Evolutionary conservation across 2,797 vertebrate genomes (phyloP).

Genomic region (Sebastes oblongus): DNA sequence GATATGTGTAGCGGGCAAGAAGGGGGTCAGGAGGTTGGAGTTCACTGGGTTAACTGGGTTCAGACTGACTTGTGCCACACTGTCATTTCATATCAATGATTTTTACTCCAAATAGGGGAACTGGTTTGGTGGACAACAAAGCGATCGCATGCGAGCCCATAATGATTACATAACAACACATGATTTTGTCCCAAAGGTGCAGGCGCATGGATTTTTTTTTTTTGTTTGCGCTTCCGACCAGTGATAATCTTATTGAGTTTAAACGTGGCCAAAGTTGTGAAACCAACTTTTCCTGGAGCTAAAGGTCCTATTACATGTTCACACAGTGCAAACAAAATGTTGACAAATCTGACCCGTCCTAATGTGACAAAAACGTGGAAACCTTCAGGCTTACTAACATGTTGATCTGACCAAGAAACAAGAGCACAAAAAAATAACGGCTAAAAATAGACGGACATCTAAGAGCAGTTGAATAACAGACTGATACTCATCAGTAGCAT

Average conservation of each 20-base stretch:
- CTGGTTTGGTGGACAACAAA: background rate
- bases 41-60: constrained; percentile 16
- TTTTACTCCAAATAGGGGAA: background rate
- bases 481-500: background rate
- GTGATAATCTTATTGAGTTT: constrained; percentile 1
- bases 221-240: background rate
- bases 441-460: background rate
- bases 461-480: background rate
- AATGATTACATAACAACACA: background rate
- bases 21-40: background rate
- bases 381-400: constrained; percentile 20
- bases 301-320: constrained; percentile 35
- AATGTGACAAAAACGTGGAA: constrained; percentile 35
- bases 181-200: background rate
- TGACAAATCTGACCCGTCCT: constrained; percentile 40
- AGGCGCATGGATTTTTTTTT: background rate
- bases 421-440: background rate
- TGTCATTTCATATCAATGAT: background rate
- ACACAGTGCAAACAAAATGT: constrained; percentile 71
- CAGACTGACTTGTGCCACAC: background rate
- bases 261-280: constrained; percentile 24
- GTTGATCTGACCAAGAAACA: constrained; percentile 23
- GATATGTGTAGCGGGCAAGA: background rate
- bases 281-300: constrained; percentile 37
- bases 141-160: background rate